A percentile compares a stretch with the other conserved stretches of the same genome.
phyloP scores from a whole-genome alignment of 1,140 invertebrate genomes.

The Choristoneura fumiferana region DNA sequence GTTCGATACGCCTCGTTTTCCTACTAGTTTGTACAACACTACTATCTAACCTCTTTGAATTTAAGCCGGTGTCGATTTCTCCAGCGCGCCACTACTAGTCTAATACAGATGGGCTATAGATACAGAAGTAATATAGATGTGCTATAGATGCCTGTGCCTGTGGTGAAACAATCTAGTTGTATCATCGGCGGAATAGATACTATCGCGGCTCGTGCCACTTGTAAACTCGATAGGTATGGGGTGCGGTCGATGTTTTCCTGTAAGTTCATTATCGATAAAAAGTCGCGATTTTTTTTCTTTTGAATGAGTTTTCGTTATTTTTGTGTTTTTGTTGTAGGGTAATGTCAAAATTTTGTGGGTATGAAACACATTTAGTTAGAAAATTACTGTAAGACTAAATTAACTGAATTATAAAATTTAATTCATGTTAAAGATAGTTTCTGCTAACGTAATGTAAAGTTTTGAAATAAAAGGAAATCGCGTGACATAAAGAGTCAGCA shows the following conservation, averaged over 20 bases:
- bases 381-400: too few species aligned
- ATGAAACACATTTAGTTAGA: too few species aligned
- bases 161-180: slow-evolving; percentile 60
- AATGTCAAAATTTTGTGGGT: not conserved
- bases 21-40: not conserved
- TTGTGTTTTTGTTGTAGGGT: too few species aligned
- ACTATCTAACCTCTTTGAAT: not conserved
- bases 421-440: too few species aligned
- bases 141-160: slow-evolving; percentile 22
- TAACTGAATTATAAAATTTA: too few species aligned
- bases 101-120: not conserved
- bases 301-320: slow-evolving; percentile 19
- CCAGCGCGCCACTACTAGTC: not conserved
- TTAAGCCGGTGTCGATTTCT: slow-evolving; percentile 8
- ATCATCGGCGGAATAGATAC: slow-evolving; percentile 54
- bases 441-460: too few species aligned
- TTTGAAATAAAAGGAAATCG: too few species aligned
- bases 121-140: slow-evolving; percentile 14
- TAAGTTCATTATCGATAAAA: too few species aligned
- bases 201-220: slow-evolving; percentile 65
- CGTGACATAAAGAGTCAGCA: too few species aligned
- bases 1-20: too few species aligned
- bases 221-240: slow-evolving; percentile 47
- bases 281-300: too few species aligned
- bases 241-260: not conserved